A percentile compares a stretch with the other conserved stretches of the same genome.
Evolutionary conservation across 2,888 invertebrate species (phyloP).

Genomic region (Heterodera filipjevi): DNA sequence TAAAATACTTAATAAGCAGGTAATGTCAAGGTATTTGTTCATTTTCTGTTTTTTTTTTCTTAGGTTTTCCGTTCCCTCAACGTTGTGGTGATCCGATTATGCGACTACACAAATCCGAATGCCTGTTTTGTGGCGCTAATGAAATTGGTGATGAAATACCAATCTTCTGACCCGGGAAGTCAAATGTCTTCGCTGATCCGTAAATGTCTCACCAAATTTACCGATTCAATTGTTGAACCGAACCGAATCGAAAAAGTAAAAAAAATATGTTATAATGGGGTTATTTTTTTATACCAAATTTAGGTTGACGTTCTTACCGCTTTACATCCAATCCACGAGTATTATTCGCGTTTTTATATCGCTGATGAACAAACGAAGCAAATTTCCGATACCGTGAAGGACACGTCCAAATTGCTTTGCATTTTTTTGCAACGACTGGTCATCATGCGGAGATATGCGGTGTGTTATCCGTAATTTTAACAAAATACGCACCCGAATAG

Average conservation of each 20-base stretch:
- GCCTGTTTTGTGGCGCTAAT: conserved; percentile 36
- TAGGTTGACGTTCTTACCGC: conserved; percentile 31
- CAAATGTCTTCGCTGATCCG: conserved; percentile 32
- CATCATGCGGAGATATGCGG: conserved; percentile 31
- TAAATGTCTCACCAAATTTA: conserved; percentile 43
- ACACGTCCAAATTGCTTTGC: conserved; percentile 21
- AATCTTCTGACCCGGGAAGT: conserved; percentile 33
- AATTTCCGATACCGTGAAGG: conserved; percentile 24
- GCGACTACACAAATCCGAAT: conserved; percentile 39
- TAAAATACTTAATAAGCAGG: conserved; percentile 27
- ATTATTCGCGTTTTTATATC: conserved; percentile 28
- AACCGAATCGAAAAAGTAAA: neutral
- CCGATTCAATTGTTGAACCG: conserved; percentile 28
- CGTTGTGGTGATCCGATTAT: conserved; percentile 42
- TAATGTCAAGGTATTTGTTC: neutral
- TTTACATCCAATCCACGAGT: conserved; percentile 26
- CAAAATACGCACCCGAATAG: too few relatives aligned
- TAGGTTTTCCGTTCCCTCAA: conserved; percentile 44
- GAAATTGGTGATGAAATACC: conserved; percentile 37
- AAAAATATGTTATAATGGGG: too few relatives aligned
- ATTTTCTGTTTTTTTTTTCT: neutral
- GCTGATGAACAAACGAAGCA: neutral
- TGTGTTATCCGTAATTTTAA: too few relatives aligned
- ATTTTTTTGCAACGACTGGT: conserved; percentile 34
- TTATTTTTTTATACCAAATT: neutral